A percentile compares a stretch with the other conserved stretches of the same genome.
Evolutionary conservation across 2,888 invertebrate genomes (phyloP).

Genomic region (Lordiphosa fenestrarum): DNA sequence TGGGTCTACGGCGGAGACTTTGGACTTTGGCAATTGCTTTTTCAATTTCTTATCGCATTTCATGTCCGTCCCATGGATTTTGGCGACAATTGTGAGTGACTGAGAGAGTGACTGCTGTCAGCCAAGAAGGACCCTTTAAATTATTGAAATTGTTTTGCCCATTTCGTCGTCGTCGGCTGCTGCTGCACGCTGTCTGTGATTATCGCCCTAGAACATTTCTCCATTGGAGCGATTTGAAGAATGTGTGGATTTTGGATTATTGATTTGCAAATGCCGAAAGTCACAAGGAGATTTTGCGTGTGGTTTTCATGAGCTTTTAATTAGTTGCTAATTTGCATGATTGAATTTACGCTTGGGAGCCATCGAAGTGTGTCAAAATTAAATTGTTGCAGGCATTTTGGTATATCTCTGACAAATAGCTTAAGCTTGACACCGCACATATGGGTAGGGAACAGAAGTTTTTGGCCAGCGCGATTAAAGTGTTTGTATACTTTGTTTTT

Average conservation of each 20-base stretch:
- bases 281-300: neutral
- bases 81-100: slow-evolving; percentile 21
- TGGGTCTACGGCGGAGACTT: slow-evolving; percentile 9
- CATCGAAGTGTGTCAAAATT: slow-evolving; percentile 30
- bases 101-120: slow-evolving; percentile 36
- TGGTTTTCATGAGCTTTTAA: slow-evolving; percentile 55
- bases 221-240: slow-evolving; percentile 71
- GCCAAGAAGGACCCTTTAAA: slow-evolving; percentile 72
- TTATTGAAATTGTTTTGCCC: slow-evolving; percentile 74
- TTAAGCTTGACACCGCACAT: slow-evolving; percentile 17
- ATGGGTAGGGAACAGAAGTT: slow-evolving; percentile 14
- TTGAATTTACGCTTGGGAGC: slow-evolving; percentile 11
- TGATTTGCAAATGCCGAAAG: slow-evolving; percentile 59
- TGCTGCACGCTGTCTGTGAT: slow-evolving; percentile 8
- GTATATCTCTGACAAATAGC: too few relatives aligned
- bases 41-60: slow-evolving; percentile 62
- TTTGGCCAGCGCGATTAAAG: neutral
- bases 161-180: slow-evolving; percentile 4
- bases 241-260: slow-evolving; percentile 73
- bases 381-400: neutral
- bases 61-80: neutral
- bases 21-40: slow-evolving; percentile 61
- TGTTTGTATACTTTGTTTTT: slow-evolving; percentile 20
- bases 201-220: slow-evolving; percentile 68
- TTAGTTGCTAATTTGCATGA: slow-evolving; percentile 66